Evolutionary conservation across 2,797 vertebrate genomes (phyloP), one percentile per base, ranked within the genome.

Genomic region (Hypotaenidia philippensis): DNA sequence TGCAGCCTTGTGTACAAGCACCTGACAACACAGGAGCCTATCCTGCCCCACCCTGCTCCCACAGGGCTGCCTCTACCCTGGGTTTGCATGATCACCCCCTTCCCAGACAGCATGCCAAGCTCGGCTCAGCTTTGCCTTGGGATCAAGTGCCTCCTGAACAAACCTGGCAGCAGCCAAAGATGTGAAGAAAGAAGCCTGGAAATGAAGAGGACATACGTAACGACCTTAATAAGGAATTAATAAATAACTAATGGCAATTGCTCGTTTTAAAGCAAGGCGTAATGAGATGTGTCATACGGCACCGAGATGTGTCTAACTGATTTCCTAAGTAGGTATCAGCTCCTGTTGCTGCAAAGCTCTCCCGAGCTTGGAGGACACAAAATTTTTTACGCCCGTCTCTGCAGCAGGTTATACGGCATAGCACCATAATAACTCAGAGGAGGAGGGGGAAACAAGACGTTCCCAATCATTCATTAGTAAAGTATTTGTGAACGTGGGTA

Each of bases 391-490:
- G 1, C 93, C 85, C 34, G 29, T 92, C 93, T 95, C 89, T 82
- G 93, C 92, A 53, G 94, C 90, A 50, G 92, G 95, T 96, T 95
- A 53, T 79, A 94, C 72, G 41, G 95, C 95, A 83, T 40, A 9
- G 91, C 83, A 64, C 41, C 53, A 5, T 41, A 29, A 86, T 96
- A 96, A 97, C 7, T 97, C 97, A 97, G 82, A 38, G 88, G 71
- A 82, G 85, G 89, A 93, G 84, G 69, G 61, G 77, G 50, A 82
- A 90, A 89, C 86, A 70, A 95, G 92, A 96, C 90, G 47, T 88
- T 94, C 89, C 94, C 95, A 96, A 96, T 96, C 93, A 94, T 85
- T 95, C 95, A 96, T 96, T 96, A 97, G 96, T 84, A 96, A 96
- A 96, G 93, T 88, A 92, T 97, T 97, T 96, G 95, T 91, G 93